Evolutionary conservation across 2,888 invertebrate species (phyloP), one percentile per base, ranked within the genome.

Genomic region (Orchesellides sinensis): DNA sequence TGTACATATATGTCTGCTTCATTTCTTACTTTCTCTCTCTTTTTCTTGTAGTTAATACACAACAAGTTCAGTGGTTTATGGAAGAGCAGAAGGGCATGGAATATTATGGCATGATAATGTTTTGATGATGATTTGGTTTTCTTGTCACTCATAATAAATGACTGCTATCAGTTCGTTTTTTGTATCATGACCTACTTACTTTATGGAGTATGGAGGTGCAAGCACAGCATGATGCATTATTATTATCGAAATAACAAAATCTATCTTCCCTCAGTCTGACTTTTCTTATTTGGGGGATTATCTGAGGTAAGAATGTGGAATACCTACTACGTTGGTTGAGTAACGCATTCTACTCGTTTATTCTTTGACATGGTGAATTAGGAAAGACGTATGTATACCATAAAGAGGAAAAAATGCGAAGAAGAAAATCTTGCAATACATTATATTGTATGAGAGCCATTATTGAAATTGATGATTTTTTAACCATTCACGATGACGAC

Each of bases 141-240:
- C 68, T 47, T 77, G 77, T 77, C 77, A 77, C 59, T 77, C 68
- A 77, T 68, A 77, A 68, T 77, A 68, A 77, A 68, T 68, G 68
- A 68, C 68, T 68, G 49, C 77, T 66, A 77, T 77, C 77, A 68
- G 47, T 77, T 59, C 49, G n/a, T 68, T 66, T 27, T 32, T 4
- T 47, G 77, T 68, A 49, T 68, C 47, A 59, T 77, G 77, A 77
- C 77, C 77, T 32, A 77, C 68, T 77, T 77, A 47, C 21, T 59
- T 77, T 59, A 77, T 77, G n/a, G n/a, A n/a, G n/a, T n/a, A n/a
- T n/a, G 77, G 77, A 59, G 40, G 70, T 72, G 45, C 61, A 47
- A 45, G 25, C 56, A 70, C 8, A 52, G 52, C 69, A 35, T 49
- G 23, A n/a, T 27, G 68, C 25, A 68, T 59, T 32, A 63, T 63